Evolutionary conservation across 2,113 vertebrate genomes (phyloP).

Genomic region (Callipepla squamata): DNA sequence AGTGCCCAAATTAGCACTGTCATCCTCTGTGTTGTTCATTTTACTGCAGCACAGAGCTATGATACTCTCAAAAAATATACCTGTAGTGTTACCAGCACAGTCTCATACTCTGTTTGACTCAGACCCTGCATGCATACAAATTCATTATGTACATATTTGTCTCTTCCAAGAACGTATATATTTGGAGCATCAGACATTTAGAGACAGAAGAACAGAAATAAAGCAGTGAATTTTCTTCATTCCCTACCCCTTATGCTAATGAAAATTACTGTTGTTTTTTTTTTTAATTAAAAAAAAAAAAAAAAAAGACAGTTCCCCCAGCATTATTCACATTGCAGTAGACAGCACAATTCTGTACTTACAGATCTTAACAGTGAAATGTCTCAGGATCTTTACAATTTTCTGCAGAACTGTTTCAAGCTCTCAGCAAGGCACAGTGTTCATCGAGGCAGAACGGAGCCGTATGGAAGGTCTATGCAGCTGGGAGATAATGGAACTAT

Average conservation of each 20-base stretch:
- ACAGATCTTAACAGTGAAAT: slow-evolving; percentile 69
- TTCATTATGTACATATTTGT: not conserved
- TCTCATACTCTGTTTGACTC: not conserved
- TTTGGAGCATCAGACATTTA: slow-evolving; percentile 31
- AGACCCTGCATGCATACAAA: slow-evolving; percentile 28
- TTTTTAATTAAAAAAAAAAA: not conserved
- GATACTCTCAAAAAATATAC: not conserved
- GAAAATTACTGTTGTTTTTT: not conserved
- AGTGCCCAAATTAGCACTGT: slow-evolving; percentile 71
- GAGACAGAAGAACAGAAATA: slow-evolving; percentile 7
- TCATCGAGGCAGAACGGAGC: slow-evolving; percentile 84
- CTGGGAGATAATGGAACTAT: slow-evolving; percentile 77
- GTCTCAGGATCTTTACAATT: slow-evolving; percentile 59
- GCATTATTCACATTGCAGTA: slow-evolving; percentile 54
- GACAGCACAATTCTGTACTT: slow-evolving; percentile 69
- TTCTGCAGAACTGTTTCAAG: slow-evolving; percentile 71
- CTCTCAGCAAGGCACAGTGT: slow-evolving; percentile 75
- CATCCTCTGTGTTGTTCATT: slow-evolving; percentile 48
- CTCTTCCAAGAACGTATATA: not conserved
- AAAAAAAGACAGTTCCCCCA: slow-evolving; percentile 33
- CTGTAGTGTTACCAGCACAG: slow-evolving; percentile 46
- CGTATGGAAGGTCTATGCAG: slow-evolving; percentile 77
- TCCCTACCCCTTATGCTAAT: slow-evolving; percentile 59
- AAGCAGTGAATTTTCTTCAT: slow-evolving; percentile 33
- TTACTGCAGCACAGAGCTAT: slow-evolving; percentile 51